Conservation (phyloP, 2,888 invertebrate genomes). For the Macrophya annulata region DNA sequence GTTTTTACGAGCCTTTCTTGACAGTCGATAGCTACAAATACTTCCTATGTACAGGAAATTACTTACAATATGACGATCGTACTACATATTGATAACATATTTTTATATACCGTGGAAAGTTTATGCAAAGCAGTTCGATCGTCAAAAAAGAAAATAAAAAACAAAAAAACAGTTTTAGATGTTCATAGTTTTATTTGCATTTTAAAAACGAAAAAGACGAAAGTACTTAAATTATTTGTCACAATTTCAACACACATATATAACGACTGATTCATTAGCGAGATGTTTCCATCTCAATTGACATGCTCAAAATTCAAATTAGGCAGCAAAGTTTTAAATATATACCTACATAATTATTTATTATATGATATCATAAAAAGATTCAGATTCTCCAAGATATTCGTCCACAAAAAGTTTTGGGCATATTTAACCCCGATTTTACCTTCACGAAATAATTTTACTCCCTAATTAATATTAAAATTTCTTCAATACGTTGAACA, state of each 20-base stretch:
- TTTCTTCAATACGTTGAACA: neutral
- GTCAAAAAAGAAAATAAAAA: neutral
- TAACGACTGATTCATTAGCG: neutral
- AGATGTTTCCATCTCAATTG: neutral
- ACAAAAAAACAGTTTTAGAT: neutral
- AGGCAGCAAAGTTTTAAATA: neutral
- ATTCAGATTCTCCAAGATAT: neutral
- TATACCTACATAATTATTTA: neutral
- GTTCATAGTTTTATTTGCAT: neutral
- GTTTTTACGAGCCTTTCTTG: neutral
- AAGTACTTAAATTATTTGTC: neutral
- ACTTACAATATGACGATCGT: neutral
- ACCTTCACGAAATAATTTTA: neutral
- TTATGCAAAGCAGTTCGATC: neutral
- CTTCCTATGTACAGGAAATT: neutral
- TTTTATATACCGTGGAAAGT: neutral
- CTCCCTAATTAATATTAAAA: neutral
- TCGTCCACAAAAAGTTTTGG: neutral
- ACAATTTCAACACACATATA: neutral
- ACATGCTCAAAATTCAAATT: neutral
- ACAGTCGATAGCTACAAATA: neutral
- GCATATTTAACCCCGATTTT: neutral
- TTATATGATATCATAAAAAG: neutral
- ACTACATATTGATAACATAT: neutral
- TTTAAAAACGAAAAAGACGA: neutral